These are phyloP conservation scores for Sylvia atricapilla DNA, from an alignment of 2,113 vertebrate species.

Conservation along the genomic window DNA sequence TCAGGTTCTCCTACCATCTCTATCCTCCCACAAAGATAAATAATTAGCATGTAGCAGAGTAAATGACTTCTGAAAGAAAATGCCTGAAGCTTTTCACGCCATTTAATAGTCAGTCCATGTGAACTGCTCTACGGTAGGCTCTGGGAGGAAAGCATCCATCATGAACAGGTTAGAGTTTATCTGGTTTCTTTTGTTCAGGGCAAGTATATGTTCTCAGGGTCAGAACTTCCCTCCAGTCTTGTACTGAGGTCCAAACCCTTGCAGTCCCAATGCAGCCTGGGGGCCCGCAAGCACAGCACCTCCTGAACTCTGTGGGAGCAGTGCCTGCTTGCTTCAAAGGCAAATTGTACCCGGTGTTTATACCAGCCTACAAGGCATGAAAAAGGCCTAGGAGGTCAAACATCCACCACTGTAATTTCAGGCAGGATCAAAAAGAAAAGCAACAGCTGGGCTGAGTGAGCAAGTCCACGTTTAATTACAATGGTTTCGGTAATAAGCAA, in stretches of 20 bases:
- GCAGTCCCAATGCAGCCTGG: rapidly evolving
- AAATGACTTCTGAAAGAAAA: not conserved
- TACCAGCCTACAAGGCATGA: constrained; percentile 9
- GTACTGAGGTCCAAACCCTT: not conserved
- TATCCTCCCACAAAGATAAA: not conserved
- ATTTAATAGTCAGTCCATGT: not conserved
- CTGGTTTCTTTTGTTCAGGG: not conserved
- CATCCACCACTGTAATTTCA: constrained; percentile 41
- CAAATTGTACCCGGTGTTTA: not conserved
- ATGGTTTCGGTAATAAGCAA: constrained; percentile 2
- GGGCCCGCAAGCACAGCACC: not conserved
- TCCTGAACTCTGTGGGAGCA: not conserved
- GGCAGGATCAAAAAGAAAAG: constrained; percentile 42
- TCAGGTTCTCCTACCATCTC: not conserved
- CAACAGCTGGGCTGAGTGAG: constrained; percentile 33
- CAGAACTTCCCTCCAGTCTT: not conserved
- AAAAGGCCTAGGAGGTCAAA: constrained; percentile 34
- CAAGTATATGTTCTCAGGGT: not conserved
- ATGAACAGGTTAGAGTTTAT: not conserved
- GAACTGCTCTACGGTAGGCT: not conserved
- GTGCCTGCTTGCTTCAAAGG: not conserved
- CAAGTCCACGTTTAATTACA: constrained; percentile 40
- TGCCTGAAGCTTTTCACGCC: not conserved
- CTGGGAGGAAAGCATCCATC: not conserved
- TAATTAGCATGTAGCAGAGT: not conserved